Evolutionary conservation across 1,140 invertebrate genomes (phyloP).

Genomic region (Papilio polytes): DNA sequence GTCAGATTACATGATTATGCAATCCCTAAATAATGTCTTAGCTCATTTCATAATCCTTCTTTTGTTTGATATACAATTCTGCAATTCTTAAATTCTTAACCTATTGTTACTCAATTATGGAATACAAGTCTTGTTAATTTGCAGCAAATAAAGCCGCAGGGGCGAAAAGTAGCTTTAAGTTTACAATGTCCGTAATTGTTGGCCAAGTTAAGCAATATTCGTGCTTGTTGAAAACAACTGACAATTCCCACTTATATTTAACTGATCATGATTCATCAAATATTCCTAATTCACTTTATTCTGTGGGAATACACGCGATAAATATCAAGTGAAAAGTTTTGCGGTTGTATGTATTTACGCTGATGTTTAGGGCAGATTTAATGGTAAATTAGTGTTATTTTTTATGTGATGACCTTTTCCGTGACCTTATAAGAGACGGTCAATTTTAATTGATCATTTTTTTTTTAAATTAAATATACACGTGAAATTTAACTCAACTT

Average conservation of each 20-base stretch:
- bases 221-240: slow-evolving; percentile 29
- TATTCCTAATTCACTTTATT: slow-evolving; percentile 49
- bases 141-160: neutral
- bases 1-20: too few relatives aligned
- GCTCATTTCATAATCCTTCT: too few relatives aligned
- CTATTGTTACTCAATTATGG: too few relatives aligned
- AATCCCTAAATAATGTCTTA: too few relatives aligned
- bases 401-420: neutral
- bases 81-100: too few relatives aligned
- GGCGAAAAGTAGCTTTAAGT: neutral
- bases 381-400: neutral
- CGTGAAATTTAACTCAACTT: too few relatives aligned
- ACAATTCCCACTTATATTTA: slow-evolving; percentile 41
- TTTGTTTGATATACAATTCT: too few relatives aligned
- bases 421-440: neutral
- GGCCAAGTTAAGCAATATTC: slow-evolving; percentile 12
- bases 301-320: slow-evolving; percentile 57
- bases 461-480: neutral
- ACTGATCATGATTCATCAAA: slow-evolving; percentile 53
- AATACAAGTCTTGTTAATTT: too few relatives aligned
- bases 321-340: slow-evolving; percentile 52
- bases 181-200: neutral
- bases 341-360: slow-evolving; percentile 48
- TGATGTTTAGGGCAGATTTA: slow-evolving; percentile 34
- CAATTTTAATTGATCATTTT: too few relatives aligned